Base-by-base conservation (phyloP, 2,113 vertebrate species). In the Mormyrus lacerda region DNA sequence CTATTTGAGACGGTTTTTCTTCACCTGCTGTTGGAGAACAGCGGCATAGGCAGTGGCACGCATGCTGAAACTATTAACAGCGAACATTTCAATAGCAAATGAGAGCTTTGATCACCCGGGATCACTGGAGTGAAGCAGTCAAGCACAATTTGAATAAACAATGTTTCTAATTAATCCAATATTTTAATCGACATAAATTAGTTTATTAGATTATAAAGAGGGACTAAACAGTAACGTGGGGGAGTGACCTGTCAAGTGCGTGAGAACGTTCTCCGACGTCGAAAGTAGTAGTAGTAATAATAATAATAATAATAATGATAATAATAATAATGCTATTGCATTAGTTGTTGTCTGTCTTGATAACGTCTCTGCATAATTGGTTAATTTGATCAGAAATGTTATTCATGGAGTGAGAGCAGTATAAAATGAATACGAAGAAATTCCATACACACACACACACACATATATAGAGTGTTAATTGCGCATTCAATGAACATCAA, bases 1-100 rank as follows among this genome's bases (percentile, higher is more conserved):
- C 97, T 96, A 97, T 98, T 98, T 97, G 96, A 96, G 97, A 97
- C 95, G 95, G 94, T 92, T 92, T 93, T 91, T 91, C 89, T 93
- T 96, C 96, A 95, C 94, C 96, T 96, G 96, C 95, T 93, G 96
- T 94, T 96, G 96, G 76, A 94, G 94, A 94, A 87, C 95, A 94
- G 92, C 93, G 94, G 91, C 94, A 92, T 92, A 93, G 92, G 92
- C 91, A 94, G 94, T 95, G 95, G 94, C 95, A 95, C 94, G 94
- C 96, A 96, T 96, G 95, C 95, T 96, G 95, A 97, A 94, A 90
- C 90, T 93, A 89, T 53, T 85, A 69, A 91, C 92, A 91, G 91
- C 94, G 94, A 93, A 85, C 90, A 92, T 93, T 94, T 95, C 93
- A 95, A 96, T 94, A 91, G 93, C 91, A 94, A 94, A 94, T 94